These are phyloP conservation scores for Conistra vaccinii DNA, from an alignment of 2,888 invertebrate species.

Conservation along the genomic window DNA sequence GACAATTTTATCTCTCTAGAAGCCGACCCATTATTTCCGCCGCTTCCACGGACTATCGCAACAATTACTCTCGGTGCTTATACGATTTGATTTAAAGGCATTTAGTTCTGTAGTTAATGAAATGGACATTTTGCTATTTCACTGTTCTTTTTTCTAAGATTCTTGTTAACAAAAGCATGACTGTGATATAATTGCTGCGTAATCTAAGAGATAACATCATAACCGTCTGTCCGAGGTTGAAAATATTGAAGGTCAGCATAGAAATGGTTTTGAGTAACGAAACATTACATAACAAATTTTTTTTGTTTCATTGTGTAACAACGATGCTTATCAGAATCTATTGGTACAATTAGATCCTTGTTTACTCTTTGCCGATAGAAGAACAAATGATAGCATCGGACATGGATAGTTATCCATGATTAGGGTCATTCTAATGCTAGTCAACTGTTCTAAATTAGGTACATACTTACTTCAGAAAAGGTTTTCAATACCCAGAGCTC, in stretches of 20 bases:
- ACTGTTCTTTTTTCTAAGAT: constrained; percentile 23
- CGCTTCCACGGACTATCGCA: constrained; percentile 65
- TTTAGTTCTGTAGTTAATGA: constrained; percentile 53
- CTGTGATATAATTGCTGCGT: constrained; percentile 54
- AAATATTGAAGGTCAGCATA: constrained; percentile 56
- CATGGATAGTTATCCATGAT: neutral
- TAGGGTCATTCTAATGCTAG: neutral
- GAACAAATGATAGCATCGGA: constrained; percentile 36
- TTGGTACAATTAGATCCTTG: constrained; percentile 55
- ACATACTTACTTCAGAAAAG: neutral
- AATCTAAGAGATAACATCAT: constrained; percentile 57
- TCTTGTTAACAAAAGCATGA: constrained; percentile 47
- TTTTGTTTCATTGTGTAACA: constrained; percentile 41
- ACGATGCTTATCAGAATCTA: constrained; percentile 51
- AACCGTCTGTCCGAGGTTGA: constrained; percentile 41
- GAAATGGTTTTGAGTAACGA: constrained; percentile 34
- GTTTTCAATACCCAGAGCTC: no score
- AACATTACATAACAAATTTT: constrained; percentile 54
- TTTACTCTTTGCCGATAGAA: constrained; percentile 41
- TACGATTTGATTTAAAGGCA: constrained; percentile 64
- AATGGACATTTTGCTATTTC: constrained; percentile 45
- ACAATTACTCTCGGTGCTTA: constrained; percentile 66
- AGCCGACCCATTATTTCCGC: constrained; percentile 79
- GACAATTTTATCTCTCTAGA: constrained; percentile 78
- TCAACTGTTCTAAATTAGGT: neutral